Percentiles rank a stretch among this genome's conserved stretches.
phyloP scores from a whole-genome alignment of 2,888 invertebrate genomes.

The Dusona sp. region DNA sequence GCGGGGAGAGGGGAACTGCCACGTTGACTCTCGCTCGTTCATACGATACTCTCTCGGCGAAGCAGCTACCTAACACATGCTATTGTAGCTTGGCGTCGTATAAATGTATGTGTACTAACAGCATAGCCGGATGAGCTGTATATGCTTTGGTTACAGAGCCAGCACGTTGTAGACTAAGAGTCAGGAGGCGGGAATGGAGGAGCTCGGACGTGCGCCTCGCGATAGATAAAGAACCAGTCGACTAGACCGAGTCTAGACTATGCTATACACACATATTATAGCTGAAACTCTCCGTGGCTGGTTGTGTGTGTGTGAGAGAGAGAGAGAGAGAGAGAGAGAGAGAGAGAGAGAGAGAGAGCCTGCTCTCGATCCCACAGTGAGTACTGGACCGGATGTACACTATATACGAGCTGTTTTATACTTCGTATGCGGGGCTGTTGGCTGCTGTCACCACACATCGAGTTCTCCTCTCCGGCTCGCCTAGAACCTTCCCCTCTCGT shows the following conservation, averaged over 20 bases:
- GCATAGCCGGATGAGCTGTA: background rate
- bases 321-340: constrained; percentile 32
- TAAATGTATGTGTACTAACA: constrained; percentile 16
- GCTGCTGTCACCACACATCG: constrained; percentile 14
- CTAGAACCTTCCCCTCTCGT: background rate
- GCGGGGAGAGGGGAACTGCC: background rate
- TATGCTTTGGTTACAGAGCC: constrained; percentile 10
- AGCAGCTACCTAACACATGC: constrained; percentile 20
- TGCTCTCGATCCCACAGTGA: constrained; percentile 46
- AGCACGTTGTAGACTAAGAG: constrained; percentile 32
- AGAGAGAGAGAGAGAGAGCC: constrained; percentile 31
- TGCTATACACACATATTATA: constrained; percentile 52
- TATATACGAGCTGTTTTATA: constrained; percentile 10
- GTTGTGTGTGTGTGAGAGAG: constrained; percentile 30
- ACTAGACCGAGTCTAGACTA: constrained; percentile 72
- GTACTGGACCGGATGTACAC: constrained; percentile 66
- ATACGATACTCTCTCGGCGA: constrained; percentile 9
- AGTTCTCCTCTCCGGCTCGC: background rate
- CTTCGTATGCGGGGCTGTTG: constrained; percentile 30
- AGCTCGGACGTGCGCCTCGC: constrained; percentile 53
- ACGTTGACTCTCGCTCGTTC: constrained; percentile 33
- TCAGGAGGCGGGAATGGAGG: constrained; percentile 30
- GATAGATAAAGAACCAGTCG: constrained; percentile 68
- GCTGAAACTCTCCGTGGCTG: constrained; percentile 48
- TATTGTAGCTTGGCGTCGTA: constrained; percentile 23